Base-by-base conservation (phyloP, 2,888 invertebrate species). In the Pocota personata region DNA sequence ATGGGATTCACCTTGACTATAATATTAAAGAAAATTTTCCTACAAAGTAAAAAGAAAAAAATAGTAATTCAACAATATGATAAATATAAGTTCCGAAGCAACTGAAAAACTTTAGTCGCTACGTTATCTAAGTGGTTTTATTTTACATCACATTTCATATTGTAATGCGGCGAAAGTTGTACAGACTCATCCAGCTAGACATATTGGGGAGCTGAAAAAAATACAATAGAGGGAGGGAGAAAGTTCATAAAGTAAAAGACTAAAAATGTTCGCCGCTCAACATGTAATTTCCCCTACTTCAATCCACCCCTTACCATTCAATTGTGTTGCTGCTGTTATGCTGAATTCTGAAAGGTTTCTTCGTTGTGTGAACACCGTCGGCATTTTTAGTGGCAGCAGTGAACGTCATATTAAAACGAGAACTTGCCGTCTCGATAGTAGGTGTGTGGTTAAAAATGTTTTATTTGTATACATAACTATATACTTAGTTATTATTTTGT, bases 331-430 rank as follows among this genome's bases (percentile, higher is more conserved):
- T 62, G 3, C 14, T 40, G 19, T 48, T 32, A 30, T 50, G 21
- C 14, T 43, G 32, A 66, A 66, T 50, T 35, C 48, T 66, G 21
- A 66, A 66, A 50, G 48, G 48, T 66, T 66, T 50, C 64, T 14
- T 66, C 48, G 21, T 66, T 27, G 32, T 66, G 64, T 66, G 35
- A 19, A 57, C 16, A 35, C 35, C 48, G 48, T 35, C 32, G n/a
- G 37, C 37, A 32, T 50, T 19, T 50, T 19, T 50, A 66, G 64
- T 50, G 19, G 32, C 64, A n/a, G 48, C 64, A 50, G 48, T 66
- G 21, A 50, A 48, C 48, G 19, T 32, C 30, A 32, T 32, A 32
- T 43, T 64, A 32, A 48, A 64, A 24, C 12, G 30, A 35, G 21
- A 64, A 64, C 48, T 19, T 46, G 19, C 48, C 40, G 14, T 43